Base-by-base conservation (phyloP, 2,888 invertebrate genomes). In the Hirtodrosophila cameraria region DNA sequence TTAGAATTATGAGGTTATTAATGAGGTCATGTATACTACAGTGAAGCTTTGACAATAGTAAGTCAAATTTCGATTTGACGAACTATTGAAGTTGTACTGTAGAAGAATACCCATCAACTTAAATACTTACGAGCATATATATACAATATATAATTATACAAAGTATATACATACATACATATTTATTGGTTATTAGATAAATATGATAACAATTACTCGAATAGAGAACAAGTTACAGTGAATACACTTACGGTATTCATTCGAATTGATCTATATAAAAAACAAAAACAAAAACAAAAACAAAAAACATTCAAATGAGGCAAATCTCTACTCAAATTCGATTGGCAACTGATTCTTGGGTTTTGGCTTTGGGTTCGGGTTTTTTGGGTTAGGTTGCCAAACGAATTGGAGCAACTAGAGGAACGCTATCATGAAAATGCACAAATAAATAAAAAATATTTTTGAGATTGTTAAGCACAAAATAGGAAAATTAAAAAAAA, bases 1-100 rank as follows among this genome's bases (percentile, higher is more conserved):
- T 79, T 78, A 86, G 73, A 68, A 50, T 73, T 66, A 83, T 78
- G 80, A 80, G 82, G 75, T 87, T n/a, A n/a, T 79, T 86, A 82
- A 72, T 63, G 53, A 75, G 81, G 55, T 61, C 12, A 46, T 48
- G 61, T 61, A 65, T 25, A 69, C 50, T 16, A 48, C 30, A 39
- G 6, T 23, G 23, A 23, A 23, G 1, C 23, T 23, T 20, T 20
- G n/a, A n/a, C n/a, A n/a, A n/a, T n/a, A n/a, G n/a, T n/a, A n/a
- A n/a, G n/a, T n/a, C n/a, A n/a, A n/a, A n/a, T n/a, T n/a, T n/a
- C n/a, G n/a, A n/a, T n/a, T n/a, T n/a, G n/a, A n/a, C n/a, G n/a
- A n/a, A n/a, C n/a, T n/a, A n/a, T n/a, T n/a, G n/a, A n/a, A n/a
- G n/a, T n/a, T n/a, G n/a, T n/a, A n/a, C n/a, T n/a, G n/a, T n/a